phyloP scores from a whole-genome alignment of 2,888 invertebrate genomes.

The Heliconius charithonia region DNA sequence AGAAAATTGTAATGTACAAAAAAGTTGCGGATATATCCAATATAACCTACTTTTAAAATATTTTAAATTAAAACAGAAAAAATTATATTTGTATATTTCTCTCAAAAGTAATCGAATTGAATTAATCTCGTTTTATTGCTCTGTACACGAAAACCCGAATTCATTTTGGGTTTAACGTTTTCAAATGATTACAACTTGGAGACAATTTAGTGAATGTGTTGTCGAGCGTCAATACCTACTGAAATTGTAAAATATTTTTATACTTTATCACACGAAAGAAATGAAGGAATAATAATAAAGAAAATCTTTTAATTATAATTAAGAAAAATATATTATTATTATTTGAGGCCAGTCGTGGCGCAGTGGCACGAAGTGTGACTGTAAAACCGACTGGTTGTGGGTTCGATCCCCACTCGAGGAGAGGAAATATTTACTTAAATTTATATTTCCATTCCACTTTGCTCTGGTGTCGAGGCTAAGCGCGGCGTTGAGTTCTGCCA shows the following conservation, averaged over 20 bases:
- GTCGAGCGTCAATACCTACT: constrained; percentile 7
- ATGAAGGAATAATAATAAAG: not conserved
- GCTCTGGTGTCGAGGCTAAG: too few relatives aligned
- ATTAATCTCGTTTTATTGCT: constrained; percentile 31
- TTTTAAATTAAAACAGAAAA: constrained; percentile 4
- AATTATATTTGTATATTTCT: constrained; percentile 13
- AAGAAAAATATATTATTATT: too few relatives aligned
- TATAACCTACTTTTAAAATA: not conserved
- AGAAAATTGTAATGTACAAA: not conserved
- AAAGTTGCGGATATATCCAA: not conserved
- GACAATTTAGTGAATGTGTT: constrained; percentile 72
- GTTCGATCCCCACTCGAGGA: too few relatives aligned
- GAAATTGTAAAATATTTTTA: constrained; percentile 3
- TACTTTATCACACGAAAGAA: not conserved
- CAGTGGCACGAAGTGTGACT: too few relatives aligned
- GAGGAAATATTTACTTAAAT: too few relatives aligned
- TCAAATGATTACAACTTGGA: constrained; percentile 76
- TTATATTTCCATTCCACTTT: too few relatives aligned
- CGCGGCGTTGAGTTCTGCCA: too few relatives aligned
- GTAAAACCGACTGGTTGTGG: too few relatives aligned
- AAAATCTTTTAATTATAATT: too few relatives aligned
- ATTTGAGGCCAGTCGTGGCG: too few relatives aligned
- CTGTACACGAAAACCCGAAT: constrained; percentile 43
- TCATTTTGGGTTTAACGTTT: constrained; percentile 52
- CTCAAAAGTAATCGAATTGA: constrained; percentile 16